Percentiles rank a stretch among this genome's conserved stretches.
These are phyloP conservation scores for Aurelia aurita complex sp. Pacific DNA, from an alignment of 30 jellyfish, hydroid and myxozoan species.

Conservation along the genomic window DNA sequence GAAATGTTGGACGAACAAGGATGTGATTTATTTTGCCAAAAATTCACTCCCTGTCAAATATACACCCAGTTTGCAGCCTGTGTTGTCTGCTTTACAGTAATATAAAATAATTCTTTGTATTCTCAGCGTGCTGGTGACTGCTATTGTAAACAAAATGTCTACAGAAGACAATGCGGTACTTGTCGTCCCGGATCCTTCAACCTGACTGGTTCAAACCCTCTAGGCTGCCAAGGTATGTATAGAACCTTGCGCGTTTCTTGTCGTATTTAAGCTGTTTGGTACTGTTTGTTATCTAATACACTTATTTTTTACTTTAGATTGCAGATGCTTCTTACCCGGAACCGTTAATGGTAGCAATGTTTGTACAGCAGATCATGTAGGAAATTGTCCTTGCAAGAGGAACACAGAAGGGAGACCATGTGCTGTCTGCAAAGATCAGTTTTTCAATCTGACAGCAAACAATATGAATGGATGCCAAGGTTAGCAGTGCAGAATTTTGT, in stretches of 20 bases:
- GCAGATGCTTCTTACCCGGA: conserved; percentile 75
- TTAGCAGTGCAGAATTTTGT: not conserved
- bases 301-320: conserved; percentile 14
- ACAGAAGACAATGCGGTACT: conserved; percentile 58
- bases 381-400: conserved; percentile 85
- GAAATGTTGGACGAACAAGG: not conserved
- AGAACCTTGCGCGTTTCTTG: not conserved
- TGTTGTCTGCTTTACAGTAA: not conserved
- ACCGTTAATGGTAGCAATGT: conserved; percentile 73
- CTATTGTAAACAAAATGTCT: conserved; percentile 83
- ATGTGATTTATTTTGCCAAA: not conserved
- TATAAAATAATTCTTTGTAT: not conserved
- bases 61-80: too few relatives aligned
- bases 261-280: not conserved
- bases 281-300: not conserved
- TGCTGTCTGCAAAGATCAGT: conserved; percentile 58
- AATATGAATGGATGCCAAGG: conserved; percentile 83
- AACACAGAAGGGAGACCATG: conserved; percentile 77
- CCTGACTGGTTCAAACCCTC: conserved; percentile 49
- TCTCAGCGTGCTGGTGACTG: conserved; percentile 90
- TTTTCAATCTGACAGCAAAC: conserved; percentile 51
- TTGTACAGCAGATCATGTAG: conserved; percentile 48
- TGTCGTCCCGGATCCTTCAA: conserved; percentile 85
- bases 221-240: conserved; percentile 81
- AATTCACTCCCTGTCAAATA: not conserved